A percentile compares a stretch with the other conserved stretches of the same genome.
Evolutionary conservation across 2,113 vertebrate species (phyloP).

Genomic region (Aspidoscelis tigris): DNA sequence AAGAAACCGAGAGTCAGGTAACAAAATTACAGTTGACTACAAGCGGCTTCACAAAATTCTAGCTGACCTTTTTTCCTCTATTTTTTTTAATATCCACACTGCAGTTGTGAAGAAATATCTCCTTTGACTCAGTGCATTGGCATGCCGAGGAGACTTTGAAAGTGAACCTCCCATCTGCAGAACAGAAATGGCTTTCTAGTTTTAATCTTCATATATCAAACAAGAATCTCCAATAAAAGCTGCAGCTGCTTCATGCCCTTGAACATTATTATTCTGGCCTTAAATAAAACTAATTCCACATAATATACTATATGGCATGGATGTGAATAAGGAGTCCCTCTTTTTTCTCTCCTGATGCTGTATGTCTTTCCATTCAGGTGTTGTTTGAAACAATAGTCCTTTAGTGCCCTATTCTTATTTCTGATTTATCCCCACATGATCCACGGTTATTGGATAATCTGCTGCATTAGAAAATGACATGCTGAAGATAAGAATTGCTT

Average conservation of each 20-base stretch:
- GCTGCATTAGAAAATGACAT: neutral
- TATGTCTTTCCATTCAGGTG: slow-evolving; percentile 34
- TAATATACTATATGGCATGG: slow-evolving; percentile 1
- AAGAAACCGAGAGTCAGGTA: slow-evolving; percentile 75
- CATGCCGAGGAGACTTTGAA: slow-evolving; percentile 37
- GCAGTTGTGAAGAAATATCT: slow-evolving; percentile 57
- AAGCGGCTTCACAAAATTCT: slow-evolving; percentile 53
- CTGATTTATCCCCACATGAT: slow-evolving; percentile 43
- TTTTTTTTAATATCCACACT: slow-evolving; percentile 10
- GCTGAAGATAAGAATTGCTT: neutral
- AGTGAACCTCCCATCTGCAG: slow-evolving; percentile 33
- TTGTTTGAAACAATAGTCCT: slow-evolving; percentile 16
- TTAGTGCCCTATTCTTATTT: slow-evolving; percentile 52
- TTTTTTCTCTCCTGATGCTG: neutral
- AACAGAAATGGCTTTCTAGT: slow-evolving; percentile 49
- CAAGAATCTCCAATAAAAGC: slow-evolving; percentile 55
- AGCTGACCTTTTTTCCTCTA: neutral
- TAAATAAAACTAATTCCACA: slow-evolving; percentile 44
- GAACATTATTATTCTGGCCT: slow-evolving; percentile 23
- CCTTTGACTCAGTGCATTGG: slow-evolving; percentile 43
- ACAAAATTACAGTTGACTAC: slow-evolving; percentile 66
- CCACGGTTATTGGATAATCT: neutral
- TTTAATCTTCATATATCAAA: slow-evolving; percentile 48
- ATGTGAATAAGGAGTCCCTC: neutral
- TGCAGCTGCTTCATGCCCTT: slow-evolving; percentile 39